Base-by-base conservation (phyloP, 2,113 vertebrate genomes). In the Scomber scombrus region DNA sequence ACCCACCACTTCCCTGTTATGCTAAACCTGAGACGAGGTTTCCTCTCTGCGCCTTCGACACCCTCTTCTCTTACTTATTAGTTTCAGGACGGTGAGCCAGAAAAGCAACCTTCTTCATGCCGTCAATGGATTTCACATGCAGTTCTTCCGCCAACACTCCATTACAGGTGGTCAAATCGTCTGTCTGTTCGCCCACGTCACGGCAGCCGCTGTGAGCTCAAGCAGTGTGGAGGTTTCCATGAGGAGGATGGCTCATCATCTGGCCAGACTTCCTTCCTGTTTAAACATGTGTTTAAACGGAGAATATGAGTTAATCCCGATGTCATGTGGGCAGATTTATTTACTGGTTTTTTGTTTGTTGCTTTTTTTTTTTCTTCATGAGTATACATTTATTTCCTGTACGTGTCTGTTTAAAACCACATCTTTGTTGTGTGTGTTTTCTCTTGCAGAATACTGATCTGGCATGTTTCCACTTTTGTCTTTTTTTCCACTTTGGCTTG, bases 151-250 rank as follows among this genome's bases (percentile, higher is more conserved):
- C 89, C 88, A 68, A 88, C 91, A 86, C 85, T 57, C 77, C 65
- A 5, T 78, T 80, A 72, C 84, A 81, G 84, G 85, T 85, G 84
- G 88, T 81, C 71, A 50, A 49, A 71, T 67, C 52, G 69, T 88
- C 82, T 78, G 80, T 66, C 81, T 84, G 74, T 57, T 72, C 71
- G 47, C 75, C 80, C 60, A 88, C 77, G 11, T 85, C 43, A 78
- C n/a, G n/a, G 81, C 55, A 50, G 51, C 51, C 45, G 63, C 18
- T 72, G 55, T 43, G 80, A 56, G 57, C 58, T 49, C 60, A 23
- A 46, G 61, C 52, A 62, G 75, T n/a, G 66, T n/a, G 66, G 80
- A 73, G 63, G 63, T 77, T 89, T 85, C 85, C 82, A 68, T 13
- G 55, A 85, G 29, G 61, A 75, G 62, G 83, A 52, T 7, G 58